These are phyloP conservation scores for Macrosiphum euphorbiae DNA, from an alignment of 2,888 invertebrate genomes.

Conservation along the genomic window DNA sequence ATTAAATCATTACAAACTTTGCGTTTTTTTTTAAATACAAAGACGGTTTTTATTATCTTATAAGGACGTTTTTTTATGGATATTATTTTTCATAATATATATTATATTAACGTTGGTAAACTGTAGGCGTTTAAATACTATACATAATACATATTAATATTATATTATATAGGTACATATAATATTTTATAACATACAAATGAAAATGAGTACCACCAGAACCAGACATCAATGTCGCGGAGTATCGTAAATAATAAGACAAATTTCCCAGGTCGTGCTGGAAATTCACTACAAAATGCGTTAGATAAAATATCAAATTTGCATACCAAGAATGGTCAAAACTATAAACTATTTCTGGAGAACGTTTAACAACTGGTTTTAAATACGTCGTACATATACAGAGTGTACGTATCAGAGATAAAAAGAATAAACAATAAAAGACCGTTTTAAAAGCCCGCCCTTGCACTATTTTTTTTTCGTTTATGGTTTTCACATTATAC, in stretches of 20 bases:
- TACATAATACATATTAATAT: not conserved
- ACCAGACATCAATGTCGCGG: not conserved
- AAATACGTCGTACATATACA: not conserved
- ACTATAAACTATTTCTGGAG: conserved; percentile 27
- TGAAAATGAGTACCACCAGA: conserved; percentile 8
- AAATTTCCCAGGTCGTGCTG: not conserved
- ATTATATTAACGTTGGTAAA: not conserved
- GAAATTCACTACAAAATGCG: not conserved
- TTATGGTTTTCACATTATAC: not conserved
- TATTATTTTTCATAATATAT: conserved; percentile 28
- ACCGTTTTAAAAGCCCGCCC: not conserved
- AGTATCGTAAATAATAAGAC: conserved; percentile 18
- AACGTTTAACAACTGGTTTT: conserved; percentile 48
- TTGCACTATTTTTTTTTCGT: not conserved
- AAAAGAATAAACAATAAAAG: conserved; percentile 29
- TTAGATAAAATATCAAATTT: conserved; percentile 28
- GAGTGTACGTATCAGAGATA: not conserved
- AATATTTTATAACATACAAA: not conserved
- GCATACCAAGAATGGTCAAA: not conserved
- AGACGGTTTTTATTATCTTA: not conserved
- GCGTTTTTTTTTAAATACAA: not conserved
- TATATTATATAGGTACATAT: not conserved
- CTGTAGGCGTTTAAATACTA: conserved; percentile 13
- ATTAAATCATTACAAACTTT: not conserved
- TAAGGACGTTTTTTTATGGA: conserved; percentile 7